phyloP scores from a whole-genome alignment of 2,797 vertebrate species.

The Taeniopygia guttata region DNA sequence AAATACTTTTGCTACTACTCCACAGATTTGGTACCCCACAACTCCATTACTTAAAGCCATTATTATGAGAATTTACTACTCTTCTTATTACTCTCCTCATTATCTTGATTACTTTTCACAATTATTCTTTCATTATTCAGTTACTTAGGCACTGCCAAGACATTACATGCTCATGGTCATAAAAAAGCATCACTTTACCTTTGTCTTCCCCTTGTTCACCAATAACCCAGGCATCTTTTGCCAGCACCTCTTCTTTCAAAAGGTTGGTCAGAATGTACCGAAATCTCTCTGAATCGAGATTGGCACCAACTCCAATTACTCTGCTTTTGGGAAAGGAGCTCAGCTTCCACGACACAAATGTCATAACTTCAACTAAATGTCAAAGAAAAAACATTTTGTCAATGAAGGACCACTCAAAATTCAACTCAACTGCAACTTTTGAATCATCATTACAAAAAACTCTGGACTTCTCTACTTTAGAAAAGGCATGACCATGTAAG shows the following conservation, averaged over 20 bases:
- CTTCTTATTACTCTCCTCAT: neutral
- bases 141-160: neutral
- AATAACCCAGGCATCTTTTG: constrained; percentile 86
- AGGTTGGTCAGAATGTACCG: constrained; percentile 80
- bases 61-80: neutral
- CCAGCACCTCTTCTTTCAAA: constrained; percentile 76
- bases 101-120: neutral
- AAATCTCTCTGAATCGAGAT: constrained; percentile 90
- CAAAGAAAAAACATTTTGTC: neutral
- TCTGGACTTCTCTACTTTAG: neutral
- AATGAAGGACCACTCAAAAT: neutral
- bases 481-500: neutral
- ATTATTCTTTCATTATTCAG: neutral
- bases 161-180: neutral
- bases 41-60: neutral
- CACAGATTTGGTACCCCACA: neutral
- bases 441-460: neutral
- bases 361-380: constrained; percentile 91
- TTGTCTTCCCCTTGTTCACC: constrained; percentile 93
- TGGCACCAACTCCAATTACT: constrained; percentile 93
- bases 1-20: neutral
- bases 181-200: constrained; percentile 73
- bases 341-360: constrained; percentile 92
- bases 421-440: neutral
- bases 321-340: constrained; percentile 84